Evolutionary conservation across 2,113 vertebrate species (phyloP), one percentile per base, ranked within the genome.

Genomic region (Piaya cayana): DNA sequence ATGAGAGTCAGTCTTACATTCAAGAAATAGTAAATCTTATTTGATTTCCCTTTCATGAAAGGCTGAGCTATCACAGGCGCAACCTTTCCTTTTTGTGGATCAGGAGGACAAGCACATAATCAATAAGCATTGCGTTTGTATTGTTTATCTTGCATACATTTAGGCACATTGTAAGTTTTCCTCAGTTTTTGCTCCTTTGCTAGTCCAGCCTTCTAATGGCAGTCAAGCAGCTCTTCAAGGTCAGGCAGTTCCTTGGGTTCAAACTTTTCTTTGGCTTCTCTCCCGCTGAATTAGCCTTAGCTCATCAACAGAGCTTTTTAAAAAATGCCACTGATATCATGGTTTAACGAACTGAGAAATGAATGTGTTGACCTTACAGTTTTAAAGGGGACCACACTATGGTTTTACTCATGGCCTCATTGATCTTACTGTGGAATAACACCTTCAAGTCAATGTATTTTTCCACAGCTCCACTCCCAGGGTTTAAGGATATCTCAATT

Each of bases 301-400:
- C 94, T 95, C 95, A 95, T 95, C 87, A 96, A 47, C 86, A 22
- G 29, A 70, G 74, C 81, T 95, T 95, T 95, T 95, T 45, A 50
- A 94, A 88, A 93, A 93, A 55, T 42, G 58, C 84, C 29, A 32
- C 53, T 7, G 36, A 82, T 77, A 76, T 85, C 45, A 47, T 90
- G 75, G 94, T 45, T 91, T 93, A 97, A 95, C 63, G 89, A 95
- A 80, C 81, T 95, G 96, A 85, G 90, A 90, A 97, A 95, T 94
- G 50, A 74, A 85, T 55, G 42, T 85, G 78, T 85, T 90, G 93
- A 92, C 93, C 93, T 97, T 69, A 37, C 8, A 64, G 62, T 82
- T 87, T 55, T 42, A 69, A 62, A 85, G 84, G n/a, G 58, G 52
- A 84, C 37, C 34, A 9, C 11, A 25, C 72, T 42, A 34, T 58